These are phyloP conservation scores for Alethe castanea DNA, from an alignment of 2,113 vertebrate species.

Conservation along the genomic window DNA sequence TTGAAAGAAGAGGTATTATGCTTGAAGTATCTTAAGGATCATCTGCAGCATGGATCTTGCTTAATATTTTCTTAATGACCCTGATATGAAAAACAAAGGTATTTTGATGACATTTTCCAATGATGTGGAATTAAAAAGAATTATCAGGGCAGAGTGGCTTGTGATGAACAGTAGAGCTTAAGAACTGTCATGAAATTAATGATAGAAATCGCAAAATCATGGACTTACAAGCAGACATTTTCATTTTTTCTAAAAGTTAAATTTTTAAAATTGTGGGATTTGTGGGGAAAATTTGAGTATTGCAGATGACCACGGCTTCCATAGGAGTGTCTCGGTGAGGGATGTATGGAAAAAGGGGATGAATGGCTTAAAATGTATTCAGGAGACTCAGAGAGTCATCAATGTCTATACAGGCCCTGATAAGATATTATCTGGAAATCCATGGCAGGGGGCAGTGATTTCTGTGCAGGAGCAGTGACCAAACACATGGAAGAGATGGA, in stretches of 20 bases:
- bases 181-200: not conserved
- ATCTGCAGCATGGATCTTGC: not conserved
- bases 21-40: not conserved
- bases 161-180: not conserved
- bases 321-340: accelerated
- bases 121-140: not conserved
- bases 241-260: not conserved
- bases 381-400: not conserved
- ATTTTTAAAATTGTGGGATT: not conserved
- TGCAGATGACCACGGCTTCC: not conserved
- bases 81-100: not conserved
- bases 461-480: not conserved
- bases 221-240: not conserved
- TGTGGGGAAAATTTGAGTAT: not conserved
- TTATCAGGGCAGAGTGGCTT: not conserved
- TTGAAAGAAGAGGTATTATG: not conserved
- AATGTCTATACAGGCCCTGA: not conserved
- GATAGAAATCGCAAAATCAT: not conserved
- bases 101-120: not conserved
- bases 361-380: not conserved
- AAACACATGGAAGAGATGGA: not conserved
- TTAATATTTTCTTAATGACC: not conserved
- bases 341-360: not conserved
- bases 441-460: not conserved
- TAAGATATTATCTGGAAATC: not conserved